Evolutionary conservation across 2,797 vertebrate species (phyloP), one percentile per base, ranked within the genome.

Genomic region (Tragelaphus eurycerus): DNA sequence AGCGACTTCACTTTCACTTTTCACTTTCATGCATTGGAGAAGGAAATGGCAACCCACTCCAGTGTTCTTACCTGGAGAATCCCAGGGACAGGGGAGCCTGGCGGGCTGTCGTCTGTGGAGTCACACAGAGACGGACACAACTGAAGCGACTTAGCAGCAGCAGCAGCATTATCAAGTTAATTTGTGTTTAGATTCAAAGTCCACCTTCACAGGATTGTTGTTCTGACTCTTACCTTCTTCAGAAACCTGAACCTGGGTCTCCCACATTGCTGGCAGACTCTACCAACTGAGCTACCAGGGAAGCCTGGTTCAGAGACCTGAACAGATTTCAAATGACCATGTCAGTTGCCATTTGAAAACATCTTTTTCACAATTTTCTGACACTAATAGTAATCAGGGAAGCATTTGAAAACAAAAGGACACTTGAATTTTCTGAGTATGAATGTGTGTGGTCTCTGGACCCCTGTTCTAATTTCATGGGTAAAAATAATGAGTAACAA

Each of bases 401-500:
- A 98, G 96, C 86, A 93, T 95, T 95, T 92, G 95, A 98, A 14
- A 74, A 79, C 19, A 90, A 93, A 82, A 59, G 23, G 79, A 98
- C 95, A 87, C 95, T 95, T 98, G 98, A 96, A 96, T 98, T 98
- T 98, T 98, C 98, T 98, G 97, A 94, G 97, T 98, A 95, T 93
- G 25, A 97, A 86, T 94, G 95, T 97, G 92, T 71, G 11, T 98
- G 98, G 98, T 97, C 98, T 98, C 97, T 97, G 85, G 88, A 98
- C 98, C 95, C 86, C 7, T 97, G 95, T 98, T 98, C 97, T 98
- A 98, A 98, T 98, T 98, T 98, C 95, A 95, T 81, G 97, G 98
- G 96, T 98, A 97, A 98, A 98, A 98, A 98, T 98, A 98, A 99
- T 98, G 98, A 97, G 95, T 98, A 98, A 99, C 98, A 98, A 98